Evolutionary conservation across 1,140 invertebrate species (phyloP).

Genomic region (Oncopeltus fasciatus): DNA sequence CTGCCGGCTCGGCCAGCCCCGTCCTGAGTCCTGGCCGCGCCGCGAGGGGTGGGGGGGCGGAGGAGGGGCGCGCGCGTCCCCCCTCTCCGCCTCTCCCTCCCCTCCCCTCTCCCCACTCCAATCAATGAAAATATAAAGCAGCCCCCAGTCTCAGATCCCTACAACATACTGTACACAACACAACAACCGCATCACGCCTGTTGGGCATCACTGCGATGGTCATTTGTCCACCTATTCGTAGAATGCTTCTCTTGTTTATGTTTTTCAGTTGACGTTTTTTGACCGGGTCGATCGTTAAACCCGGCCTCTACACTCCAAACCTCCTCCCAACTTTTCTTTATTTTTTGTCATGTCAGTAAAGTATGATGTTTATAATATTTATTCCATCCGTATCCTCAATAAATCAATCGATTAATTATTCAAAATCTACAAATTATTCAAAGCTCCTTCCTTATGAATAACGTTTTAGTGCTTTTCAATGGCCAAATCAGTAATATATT

Average conservation of each 20-base stretch:
- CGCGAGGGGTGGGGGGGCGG: slow-evolving; percentile 3
- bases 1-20: slow-evolving; percentile 1
- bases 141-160: background rate
- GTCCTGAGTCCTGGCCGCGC: background rate
- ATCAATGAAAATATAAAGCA: slow-evolving; percentile 27
- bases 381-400: too few relatives aligned
- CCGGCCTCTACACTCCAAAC: background rate
- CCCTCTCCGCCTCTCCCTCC: slow-evolving; percentile 1
- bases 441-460: too few relatives aligned
- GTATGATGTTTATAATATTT: too few relatives aligned
- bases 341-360: too few relatives aligned
- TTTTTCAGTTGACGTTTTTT: background rate
- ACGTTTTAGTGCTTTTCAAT: too few relatives aligned
- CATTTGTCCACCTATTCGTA: too few relatives aligned
- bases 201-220: too few relatives aligned
- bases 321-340: background rate
- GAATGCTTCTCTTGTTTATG: slow-evolving; percentile 2
- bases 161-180: slow-evolving; percentile 21
- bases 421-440: too few relatives aligned
- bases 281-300: background rate
- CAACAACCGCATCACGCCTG: slow-evolving; percentile 6
- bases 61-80: slow-evolving; percentile 12
- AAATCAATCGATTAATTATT: too few relatives aligned
- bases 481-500: too few relatives aligned
- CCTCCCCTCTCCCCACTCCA: slow-evolving; percentile 15